Percentiles rank a stretch among this genome's conserved stretches.
Evolutionary conservation across 2,113 vertebrate genomes (phyloP).

Genomic region (Psittacula cyanocephala): DNA sequence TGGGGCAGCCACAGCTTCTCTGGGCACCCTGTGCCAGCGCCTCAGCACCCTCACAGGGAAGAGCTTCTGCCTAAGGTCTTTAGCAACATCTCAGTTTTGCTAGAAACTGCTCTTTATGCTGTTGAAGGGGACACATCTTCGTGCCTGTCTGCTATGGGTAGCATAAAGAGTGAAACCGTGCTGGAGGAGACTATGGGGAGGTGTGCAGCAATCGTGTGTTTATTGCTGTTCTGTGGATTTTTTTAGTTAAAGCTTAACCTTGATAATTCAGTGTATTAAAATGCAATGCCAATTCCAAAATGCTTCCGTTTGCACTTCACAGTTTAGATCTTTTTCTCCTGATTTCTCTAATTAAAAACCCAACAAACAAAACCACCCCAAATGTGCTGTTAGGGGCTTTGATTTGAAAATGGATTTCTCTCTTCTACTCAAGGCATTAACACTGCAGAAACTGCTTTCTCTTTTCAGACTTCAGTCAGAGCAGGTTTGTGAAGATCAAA

Average conservation of each 20-base stretch:
- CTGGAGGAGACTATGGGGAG: neutral
- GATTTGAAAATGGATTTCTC: neutral
- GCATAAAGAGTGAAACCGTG: fast-evolving
- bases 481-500: neutral
- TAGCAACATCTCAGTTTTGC: neutral
- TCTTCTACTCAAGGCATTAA: neutral
- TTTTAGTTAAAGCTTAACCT: neutral
- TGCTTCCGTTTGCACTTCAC: neutral
- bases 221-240: neutral
- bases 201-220: neutral
- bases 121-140: fast-evolving
- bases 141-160: fast-evolving
- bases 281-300: neutral
- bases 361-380: neutral
- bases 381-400: neutral
- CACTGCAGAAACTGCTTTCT: neutral
- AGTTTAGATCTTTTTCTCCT: neutral
- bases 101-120: fast-evolving
- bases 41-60: neutral
- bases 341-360: neutral
- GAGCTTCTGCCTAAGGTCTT: neutral
- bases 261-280: neutral
- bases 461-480: neutral
- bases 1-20: neutral
- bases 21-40: neutral